Evolutionary conservation across 2,797 vertebrate species (phyloP).

Genomic region (Anguilla pacifica): DNA sequence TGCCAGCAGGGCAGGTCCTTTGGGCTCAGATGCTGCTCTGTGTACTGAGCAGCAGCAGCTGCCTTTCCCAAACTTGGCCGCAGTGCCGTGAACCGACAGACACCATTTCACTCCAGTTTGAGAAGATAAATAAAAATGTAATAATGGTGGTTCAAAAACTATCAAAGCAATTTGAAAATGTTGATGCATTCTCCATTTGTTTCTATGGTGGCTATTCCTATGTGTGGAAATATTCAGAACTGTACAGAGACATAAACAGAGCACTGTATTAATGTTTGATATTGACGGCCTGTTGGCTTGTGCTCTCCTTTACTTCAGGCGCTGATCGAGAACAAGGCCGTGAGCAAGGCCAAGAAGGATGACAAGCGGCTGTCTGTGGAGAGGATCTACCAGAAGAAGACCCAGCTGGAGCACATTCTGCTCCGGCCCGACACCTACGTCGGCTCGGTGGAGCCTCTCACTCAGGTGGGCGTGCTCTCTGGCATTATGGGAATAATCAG

Average conservation of each 20-base stretch:
- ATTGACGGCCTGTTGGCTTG: too few species aligned
- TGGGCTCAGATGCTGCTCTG: too few species aligned
- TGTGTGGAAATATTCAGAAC: too few species aligned
- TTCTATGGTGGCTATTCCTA: too few species aligned
- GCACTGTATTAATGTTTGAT: too few species aligned
- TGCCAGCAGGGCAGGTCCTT: too few species aligned
- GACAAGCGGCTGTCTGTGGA: constrained; percentile 85
- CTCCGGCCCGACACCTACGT: constrained; percentile 97
- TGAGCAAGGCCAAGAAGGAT: constrained; percentile 78
- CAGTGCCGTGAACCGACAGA: too few species aligned
- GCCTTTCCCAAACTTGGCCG: too few species aligned
- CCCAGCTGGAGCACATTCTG: constrained; percentile 96
- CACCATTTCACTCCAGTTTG: too few species aligned
- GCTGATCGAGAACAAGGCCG: constrained; percentile 75
- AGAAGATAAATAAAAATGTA: too few species aligned
- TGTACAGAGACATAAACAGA: too few species aligned
- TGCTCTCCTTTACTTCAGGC: constrained; percentile 53
- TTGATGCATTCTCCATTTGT: neutral
- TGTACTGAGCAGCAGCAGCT: too few species aligned
- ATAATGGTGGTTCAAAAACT: neutral
- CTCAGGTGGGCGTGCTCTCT: constrained; percentile 75
- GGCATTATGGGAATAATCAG: neutral
- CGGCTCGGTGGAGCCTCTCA: constrained; percentile 91
- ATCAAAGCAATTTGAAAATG: neutral
- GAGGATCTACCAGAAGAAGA: constrained; percentile 98